Evolutionary conservation across 2,888 invertebrate genomes (phyloP).

Genomic region (Caenorhabditis virilis): DNA sequence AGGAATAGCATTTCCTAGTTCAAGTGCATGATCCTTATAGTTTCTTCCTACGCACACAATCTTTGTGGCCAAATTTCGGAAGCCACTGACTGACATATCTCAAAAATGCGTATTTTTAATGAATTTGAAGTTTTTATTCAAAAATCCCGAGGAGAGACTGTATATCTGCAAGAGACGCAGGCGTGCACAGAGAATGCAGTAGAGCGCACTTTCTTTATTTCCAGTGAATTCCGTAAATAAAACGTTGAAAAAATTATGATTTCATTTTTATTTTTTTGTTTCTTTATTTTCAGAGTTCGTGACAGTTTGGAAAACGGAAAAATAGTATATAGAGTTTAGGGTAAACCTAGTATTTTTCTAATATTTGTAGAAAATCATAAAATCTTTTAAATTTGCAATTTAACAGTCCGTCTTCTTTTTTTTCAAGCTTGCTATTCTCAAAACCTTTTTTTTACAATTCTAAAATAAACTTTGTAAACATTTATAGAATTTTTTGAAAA

Average conservation of each 20-base stretch:
- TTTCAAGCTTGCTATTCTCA: not conserved
- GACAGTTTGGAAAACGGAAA: no score
- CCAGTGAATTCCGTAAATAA: not conserved
- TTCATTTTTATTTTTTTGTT: no score
- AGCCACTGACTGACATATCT: constrained; percentile 24
- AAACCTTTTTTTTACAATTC: constrained; percentile 1
- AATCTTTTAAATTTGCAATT: not conserved
- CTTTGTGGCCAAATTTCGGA: constrained; percentile 46
- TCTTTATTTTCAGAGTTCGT: no score
- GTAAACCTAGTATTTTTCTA: no score
- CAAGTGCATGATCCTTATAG: constrained; percentile 73
- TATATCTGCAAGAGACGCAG: constrained; percentile 7
- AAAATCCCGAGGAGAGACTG: constrained; percentile 1
- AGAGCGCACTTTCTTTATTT: constrained; percentile 2
- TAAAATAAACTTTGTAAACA: not conserved
- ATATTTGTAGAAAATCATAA: no score
- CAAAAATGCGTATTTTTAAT: no score
- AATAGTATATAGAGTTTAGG: no score
- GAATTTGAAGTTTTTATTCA: not conserved
- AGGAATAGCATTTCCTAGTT: constrained; percentile 76
- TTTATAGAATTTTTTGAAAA: not conserved
- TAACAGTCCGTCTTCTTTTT: not conserved
- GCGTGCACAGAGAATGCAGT: not conserved
- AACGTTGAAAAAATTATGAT: no score
- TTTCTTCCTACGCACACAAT: constrained; percentile 68